Evolutionary conservation across 1,140 invertebrate genomes (phyloP).

Genomic region (Harlomillsia oculata): DNA sequence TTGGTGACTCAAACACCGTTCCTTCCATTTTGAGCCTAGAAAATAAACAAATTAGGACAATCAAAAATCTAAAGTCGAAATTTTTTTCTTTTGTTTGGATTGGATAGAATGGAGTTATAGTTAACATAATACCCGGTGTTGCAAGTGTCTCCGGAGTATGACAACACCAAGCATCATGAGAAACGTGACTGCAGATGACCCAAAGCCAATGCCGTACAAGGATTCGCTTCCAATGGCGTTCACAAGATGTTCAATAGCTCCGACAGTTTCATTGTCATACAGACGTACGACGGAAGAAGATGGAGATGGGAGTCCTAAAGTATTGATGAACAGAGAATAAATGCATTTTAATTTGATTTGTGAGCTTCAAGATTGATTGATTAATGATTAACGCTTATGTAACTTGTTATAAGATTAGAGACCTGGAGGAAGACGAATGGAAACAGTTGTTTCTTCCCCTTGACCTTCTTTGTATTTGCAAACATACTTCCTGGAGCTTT

Average conservation of each 20-base stretch:
- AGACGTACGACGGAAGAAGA: not conserved
- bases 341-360: not conserved
- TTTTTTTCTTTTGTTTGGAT: too few species aligned
- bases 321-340: not conserved
- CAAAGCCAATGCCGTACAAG: not conserved
- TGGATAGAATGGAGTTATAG: not conserved
- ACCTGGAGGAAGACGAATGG: not conserved
- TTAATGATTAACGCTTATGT: not conserved
- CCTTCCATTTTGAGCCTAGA: too few species aligned
- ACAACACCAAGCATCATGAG: not conserved
- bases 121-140: not conserved
- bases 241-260: not conserved
- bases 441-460: not conserved
- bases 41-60: too few species aligned
- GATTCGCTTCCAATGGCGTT: not conserved
- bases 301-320: not conserved
- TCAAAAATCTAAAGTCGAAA: too few species aligned
- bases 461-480: not conserved
- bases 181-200: not conserved
- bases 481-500: slow-evolving; percentile 1
- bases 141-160: not conserved
- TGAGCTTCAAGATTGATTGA: not conserved
- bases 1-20: too few species aligned
- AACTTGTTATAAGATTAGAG: not conserved
- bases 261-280: slow-evolving; percentile 1